phyloP scores from a whole-genome alignment of 2,888 invertebrate species.

The Cepaea hortensis region DNA sequence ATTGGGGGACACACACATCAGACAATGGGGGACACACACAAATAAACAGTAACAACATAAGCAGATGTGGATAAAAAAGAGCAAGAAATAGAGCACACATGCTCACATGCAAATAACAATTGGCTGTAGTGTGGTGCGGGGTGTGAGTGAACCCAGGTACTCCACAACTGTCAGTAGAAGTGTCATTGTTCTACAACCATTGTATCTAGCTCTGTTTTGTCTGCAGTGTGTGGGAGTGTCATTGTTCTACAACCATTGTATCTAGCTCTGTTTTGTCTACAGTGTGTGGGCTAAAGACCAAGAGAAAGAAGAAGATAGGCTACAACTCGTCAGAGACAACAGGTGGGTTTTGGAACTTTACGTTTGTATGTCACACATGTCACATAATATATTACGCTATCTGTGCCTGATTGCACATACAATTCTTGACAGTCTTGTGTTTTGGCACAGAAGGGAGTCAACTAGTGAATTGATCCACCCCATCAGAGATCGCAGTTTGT shows the following conservation, averaged over 20 bases:
- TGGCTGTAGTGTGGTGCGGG: not conserved
- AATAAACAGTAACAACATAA: too few species aligned
- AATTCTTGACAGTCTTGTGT: not conserved
- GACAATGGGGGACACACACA: too few species aligned
- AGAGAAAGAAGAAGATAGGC: constrained; percentile 74
- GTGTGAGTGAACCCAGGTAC: not conserved
- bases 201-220: not conserved
- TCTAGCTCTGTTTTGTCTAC: constrained; percentile 44
- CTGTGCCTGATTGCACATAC: too few species aligned
- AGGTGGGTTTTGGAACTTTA: constrained; percentile 58
- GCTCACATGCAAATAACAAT: too few species aligned
- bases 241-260: not conserved
- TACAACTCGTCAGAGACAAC: constrained; percentile 71
- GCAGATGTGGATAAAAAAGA: too few species aligned
- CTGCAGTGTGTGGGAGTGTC: constrained; percentile 75
- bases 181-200: not conserved
- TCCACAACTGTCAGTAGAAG: not conserved
- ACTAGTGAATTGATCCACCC: too few species aligned
- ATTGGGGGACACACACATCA: too few species aligned
- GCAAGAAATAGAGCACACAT: too few species aligned
- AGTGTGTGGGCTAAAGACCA: constrained; percentile 80
- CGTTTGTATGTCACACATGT: not conserved
- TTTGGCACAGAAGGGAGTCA: not conserved
- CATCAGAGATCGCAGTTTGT: too few species aligned
- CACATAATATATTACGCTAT: too few species aligned